Conservation (phyloP, 2,797 vertebrate genomes). For the Perodicticus potto region DNA sequence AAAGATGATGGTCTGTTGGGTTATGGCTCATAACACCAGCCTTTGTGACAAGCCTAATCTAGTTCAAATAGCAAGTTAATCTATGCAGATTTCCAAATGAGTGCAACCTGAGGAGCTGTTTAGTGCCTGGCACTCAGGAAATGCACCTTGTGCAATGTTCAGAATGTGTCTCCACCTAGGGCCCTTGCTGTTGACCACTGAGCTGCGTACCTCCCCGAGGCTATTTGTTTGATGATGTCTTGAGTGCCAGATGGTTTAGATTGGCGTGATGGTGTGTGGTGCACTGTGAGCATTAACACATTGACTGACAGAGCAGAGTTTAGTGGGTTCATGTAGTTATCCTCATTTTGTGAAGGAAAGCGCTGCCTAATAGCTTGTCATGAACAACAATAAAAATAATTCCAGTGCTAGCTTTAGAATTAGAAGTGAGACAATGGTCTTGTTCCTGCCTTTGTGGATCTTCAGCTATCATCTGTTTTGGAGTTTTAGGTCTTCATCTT, state of each 20-base stretch:
- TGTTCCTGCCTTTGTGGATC: background rate
- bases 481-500: background rate
- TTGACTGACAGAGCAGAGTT: background rate
- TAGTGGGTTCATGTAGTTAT: conserved; percentile 19
- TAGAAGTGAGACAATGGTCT: conserved; percentile 29
- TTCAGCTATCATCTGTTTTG: background rate
- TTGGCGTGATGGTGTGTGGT: background rate
- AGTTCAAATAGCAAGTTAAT: conserved; percentile 50
- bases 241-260: background rate
- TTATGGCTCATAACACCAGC: background rate
- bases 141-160: background rate
- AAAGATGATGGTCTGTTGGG: background rate
- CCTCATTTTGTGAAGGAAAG: conserved; percentile 15
- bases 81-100: conserved; percentile 11
- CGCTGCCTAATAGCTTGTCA: background rate
- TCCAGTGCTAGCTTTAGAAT: background rate
- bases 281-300: background rate
- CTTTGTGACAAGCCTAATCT: conserved; percentile 14
- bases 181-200: background rate
- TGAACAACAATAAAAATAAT: conserved; percentile 16
- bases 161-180: background rate
- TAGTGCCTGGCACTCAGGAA: background rate
- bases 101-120: background rate
- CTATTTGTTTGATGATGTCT: background rate
- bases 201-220: background rate